Conservation (phyloP, 2,888 invertebrate genomes). For the Julus scanicus region DNA sequence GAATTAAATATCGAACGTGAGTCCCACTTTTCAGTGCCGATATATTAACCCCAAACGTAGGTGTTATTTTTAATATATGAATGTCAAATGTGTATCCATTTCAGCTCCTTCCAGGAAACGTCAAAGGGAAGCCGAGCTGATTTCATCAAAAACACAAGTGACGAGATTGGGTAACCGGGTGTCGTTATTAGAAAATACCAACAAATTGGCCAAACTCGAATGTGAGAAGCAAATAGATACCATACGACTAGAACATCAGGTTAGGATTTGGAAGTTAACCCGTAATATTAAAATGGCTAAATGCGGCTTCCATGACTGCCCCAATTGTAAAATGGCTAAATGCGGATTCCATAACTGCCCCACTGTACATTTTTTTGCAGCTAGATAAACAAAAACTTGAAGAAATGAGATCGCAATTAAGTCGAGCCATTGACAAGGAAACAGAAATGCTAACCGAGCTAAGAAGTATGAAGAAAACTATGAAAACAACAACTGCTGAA, state of each 20-base stretch:
- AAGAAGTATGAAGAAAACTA: background rate
- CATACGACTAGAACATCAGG: constrained; percentile 29
- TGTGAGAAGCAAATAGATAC: constrained; percentile 20
- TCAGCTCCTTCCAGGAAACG: constrained; percentile 47
- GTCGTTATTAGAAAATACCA: background rate
- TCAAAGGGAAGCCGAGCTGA: constrained; percentile 29
- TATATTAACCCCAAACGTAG: background rate
- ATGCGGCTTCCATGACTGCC: too few relatives aligned
- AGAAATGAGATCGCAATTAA: constrained; percentile 16
- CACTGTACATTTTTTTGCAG: background rate
- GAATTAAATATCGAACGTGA: background rate
- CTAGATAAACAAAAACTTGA: background rate
- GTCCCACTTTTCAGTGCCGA: background rate
- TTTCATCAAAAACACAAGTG: constrained; percentile 44
- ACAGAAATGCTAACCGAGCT: background rate
- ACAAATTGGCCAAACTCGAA: constrained; percentile 5
- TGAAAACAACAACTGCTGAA: background rate
- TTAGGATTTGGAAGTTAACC: background rate
- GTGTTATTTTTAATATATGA: background rate
- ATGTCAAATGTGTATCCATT: background rate
- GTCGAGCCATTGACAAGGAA: background rate
- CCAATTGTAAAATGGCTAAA: background rate
- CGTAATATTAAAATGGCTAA: background rate
- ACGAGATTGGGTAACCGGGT: constrained; percentile 5
- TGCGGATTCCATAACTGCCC: too few relatives aligned